Evolutionary conservation across 92 coral and sea anemone species (phyloP).

Genomic region (Zoanthus solanderi): DNA sequence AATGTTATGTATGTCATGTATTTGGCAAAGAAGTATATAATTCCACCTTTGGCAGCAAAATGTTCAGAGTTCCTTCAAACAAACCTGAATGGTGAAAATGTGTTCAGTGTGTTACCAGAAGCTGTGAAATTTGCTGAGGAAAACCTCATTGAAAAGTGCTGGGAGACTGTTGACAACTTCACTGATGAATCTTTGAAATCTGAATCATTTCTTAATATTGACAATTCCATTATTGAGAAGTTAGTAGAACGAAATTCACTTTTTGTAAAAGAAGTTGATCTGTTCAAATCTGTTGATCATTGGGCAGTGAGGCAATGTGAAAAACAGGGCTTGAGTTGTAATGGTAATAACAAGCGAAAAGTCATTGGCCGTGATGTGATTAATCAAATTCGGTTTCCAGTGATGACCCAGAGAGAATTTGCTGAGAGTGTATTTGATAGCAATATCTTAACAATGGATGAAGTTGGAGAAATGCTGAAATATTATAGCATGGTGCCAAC

Average conservation of each 20-base stretch:
- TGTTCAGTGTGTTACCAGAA: conserved; percentile 49
- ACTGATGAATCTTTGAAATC: conserved; percentile 45
- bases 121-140: conserved; percentile 43
- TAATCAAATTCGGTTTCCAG: conserved; percentile 52
- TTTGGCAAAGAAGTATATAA: conserved; percentile 53
- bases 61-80: conserved; percentile 41
- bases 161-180: conserved; percentile 43
- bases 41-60: conserved; percentile 47
- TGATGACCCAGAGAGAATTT: conserved; percentile 60
- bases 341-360: conserved; percentile 29
- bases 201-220: conserved; percentile 31
- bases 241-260: conserved; percentile 54
- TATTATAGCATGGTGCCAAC: conserved; percentile 34
- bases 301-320: conserved; percentile 49
- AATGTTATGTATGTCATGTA: conserved; percentile 50
- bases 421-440: conserved; percentile 47
- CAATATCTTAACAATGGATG: conserved; percentile 37
- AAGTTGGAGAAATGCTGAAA: conserved; percentile 34
- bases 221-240: conserved; percentile 35
- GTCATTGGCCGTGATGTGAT: conserved; percentile 52
- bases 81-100: conserved; percentile 52
- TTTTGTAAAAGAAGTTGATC: conserved; percentile 38
- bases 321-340: not conserved
- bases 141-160: conserved; percentile 45
- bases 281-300: conserved; percentile 46